Conservation (phyloP, 2,797 vertebrate species). For the Premnoplex brunnescens region DNA sequence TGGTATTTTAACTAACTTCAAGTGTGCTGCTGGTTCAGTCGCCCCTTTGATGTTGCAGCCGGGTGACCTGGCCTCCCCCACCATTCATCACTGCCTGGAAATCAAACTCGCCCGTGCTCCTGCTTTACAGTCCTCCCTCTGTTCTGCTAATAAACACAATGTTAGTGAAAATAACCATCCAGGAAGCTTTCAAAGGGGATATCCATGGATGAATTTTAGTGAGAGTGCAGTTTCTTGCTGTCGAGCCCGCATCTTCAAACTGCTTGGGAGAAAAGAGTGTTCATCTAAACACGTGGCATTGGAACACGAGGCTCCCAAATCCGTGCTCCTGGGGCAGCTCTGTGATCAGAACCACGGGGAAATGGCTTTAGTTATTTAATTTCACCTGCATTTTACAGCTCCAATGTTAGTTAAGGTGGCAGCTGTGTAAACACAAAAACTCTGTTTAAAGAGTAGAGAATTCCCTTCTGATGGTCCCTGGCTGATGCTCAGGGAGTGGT, state of each 20-base stretch:
- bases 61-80: conserved; percentile 56
- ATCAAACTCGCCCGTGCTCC: conserved; percentile 32
- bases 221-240: conserved; percentile 23
- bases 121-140: conserved; percentile 50
- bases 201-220: conserved; percentile 35
- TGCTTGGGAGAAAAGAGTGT: background rate
- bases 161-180: conserved; percentile 48
- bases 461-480: rapidly evolving
- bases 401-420: background rate
- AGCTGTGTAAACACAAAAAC: background rate
- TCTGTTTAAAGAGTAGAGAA: background rate
- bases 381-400: background rate
- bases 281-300: rapidly evolving
- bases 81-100: conserved; percentile 62
- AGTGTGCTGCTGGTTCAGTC: conserved; percentile 56
- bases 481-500: background rate
- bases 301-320: background rate
- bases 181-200: conserved; percentile 53
- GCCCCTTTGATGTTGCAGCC: conserved; percentile 61
- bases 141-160: conserved; percentile 63
- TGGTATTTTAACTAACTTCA: conserved; percentile 65
- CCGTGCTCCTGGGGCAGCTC: background rate
- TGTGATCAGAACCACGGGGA: background rate
- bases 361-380: background rate
- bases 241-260: background rate